A percentile compares a stretch with the other conserved stretches of the same genome.
Evolutionary conservation across 2,888 invertebrate genomes (phyloP).

Genomic region (Idaea aversata): DNA sequence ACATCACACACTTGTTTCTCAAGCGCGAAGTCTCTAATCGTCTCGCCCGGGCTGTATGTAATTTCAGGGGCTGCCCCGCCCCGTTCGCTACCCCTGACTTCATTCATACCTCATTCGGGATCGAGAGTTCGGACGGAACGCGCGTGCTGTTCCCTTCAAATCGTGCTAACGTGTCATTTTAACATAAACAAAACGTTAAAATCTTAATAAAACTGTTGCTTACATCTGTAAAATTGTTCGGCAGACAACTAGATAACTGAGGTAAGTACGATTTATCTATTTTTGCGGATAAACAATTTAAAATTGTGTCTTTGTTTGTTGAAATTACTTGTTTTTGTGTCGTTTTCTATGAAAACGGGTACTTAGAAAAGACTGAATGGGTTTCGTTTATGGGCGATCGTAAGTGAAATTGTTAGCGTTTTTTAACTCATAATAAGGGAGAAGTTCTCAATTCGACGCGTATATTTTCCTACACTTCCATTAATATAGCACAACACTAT

Average conservation of each 20-base stretch:
- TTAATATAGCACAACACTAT: too few relatives aligned
- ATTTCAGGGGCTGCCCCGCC: constrained; percentile 59
- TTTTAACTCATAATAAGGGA: not conserved
- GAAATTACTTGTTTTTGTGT: not conserved
- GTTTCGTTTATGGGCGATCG: constrained; percentile 7
- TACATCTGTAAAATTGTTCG: not conserved
- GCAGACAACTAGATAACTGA: constrained; percentile 1
- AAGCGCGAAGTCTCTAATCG: constrained; percentile 29
- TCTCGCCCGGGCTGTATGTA: constrained; percentile 39
- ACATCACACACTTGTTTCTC: not conserved
- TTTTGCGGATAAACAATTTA: not conserved
- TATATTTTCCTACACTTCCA: too few relatives aligned
- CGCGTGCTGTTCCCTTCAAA: constrained; percentile 6
- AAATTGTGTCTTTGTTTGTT: constrained; percentile 10
- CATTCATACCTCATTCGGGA: constrained; percentile 64
- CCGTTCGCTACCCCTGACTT: constrained; percentile 60
- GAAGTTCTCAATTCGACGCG: too few relatives aligned
- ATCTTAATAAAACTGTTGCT: not conserved
- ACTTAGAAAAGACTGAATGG: constrained; percentile 10
- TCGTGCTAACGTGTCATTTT: constrained; percentile 40
- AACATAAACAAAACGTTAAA: constrained; percentile 19
- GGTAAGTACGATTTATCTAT: constrained; percentile 17
- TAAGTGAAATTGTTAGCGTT: constrained; percentile 11
- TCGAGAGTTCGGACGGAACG: constrained; percentile 35
- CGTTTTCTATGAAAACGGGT: not conserved